Evolutionary conservation across 2,888 invertebrate species (phyloP).

Genomic region (Trimorus sp.): DNA sequence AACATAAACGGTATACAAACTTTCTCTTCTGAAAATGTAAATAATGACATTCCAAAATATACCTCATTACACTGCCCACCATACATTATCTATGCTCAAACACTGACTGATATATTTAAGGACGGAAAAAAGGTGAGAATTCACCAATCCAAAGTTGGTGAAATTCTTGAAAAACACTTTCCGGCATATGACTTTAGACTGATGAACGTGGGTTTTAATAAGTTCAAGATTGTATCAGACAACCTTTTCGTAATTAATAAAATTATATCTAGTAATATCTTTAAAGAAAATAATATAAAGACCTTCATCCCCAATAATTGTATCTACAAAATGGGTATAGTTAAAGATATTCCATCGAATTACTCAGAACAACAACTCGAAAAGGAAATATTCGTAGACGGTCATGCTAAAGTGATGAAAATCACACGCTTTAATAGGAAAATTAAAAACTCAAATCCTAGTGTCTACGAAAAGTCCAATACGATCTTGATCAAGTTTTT

Average conservation of each 20-base stretch:
- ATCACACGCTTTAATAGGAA: too few species aligned
- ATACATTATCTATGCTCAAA: background rate
- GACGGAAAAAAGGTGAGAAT: conserved; percentile 12
- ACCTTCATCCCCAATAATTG: conserved; percentile 2
- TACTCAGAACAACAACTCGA: background rate
- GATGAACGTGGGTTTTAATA: conserved; percentile 11
- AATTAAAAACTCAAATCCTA: too few species aligned
- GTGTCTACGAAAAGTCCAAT: too few species aligned
- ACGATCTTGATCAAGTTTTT: too few species aligned
- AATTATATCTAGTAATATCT: background rate
- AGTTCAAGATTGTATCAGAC: conserved; percentile 22
- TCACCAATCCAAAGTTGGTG: conserved; percentile 16
- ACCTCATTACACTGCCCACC: background rate
- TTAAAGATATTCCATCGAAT: background rate
- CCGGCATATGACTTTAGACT: conserved; percentile 7
- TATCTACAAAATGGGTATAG: background rate
- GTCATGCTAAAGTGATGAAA: too few species aligned
- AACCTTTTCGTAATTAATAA: conserved; percentile 4
- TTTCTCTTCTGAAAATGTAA: too few species aligned
- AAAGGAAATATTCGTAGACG: too few species aligned
- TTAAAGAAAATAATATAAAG: conserved; percentile 1
- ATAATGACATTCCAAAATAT: background rate
- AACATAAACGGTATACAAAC: too few species aligned
- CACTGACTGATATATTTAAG: background rate
- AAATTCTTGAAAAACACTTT: background rate